Conservation (phyloP, 64 coral and sea anemone species). For the Stichodactyla helianthus region DNA sequence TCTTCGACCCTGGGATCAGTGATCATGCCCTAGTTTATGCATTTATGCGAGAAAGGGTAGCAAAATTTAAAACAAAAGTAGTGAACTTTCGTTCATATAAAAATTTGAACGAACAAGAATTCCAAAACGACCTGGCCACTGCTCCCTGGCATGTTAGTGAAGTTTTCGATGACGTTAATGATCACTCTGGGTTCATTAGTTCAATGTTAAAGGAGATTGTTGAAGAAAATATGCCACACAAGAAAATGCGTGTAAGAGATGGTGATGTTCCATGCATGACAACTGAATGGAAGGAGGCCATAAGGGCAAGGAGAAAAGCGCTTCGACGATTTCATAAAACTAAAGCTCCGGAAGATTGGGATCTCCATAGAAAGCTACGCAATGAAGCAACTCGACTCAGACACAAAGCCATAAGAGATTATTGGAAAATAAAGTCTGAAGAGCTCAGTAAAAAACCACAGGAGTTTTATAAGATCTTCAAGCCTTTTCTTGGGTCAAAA, state of each 20-base stretch:
- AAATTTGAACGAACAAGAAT: constrained; percentile 32
- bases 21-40: constrained; percentile 50
- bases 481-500: constrained; percentile 29
- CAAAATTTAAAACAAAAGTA: constrained; percentile 24
- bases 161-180: too few relatives aligned
- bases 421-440: constrained; percentile 20
- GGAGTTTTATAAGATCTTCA: constrained; percentile 31
- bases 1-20: constrained; percentile 31
- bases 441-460: constrained; percentile 28
- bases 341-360: constrained; percentile 46
- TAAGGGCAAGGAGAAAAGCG: constrained; percentile 35
- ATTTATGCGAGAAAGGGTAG: constrained; percentile 42
- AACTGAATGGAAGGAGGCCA: constrained; percentile 40
- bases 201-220: constrained; percentile 11
- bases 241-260: constrained; percentile 51
- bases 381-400: constrained; percentile 6
- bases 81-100: constrained; percentile 43
- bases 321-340: constrained; percentile 18
- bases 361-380: constrained; percentile 16
- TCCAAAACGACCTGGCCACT: constrained; percentile 3
- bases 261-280: constrained; percentile 56
- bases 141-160: constrained; percentile 57
- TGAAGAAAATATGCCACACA: constrained; percentile 25
- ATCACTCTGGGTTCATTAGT: too few relatives aligned
- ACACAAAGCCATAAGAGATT: constrained; percentile 18